Base-by-base conservation (phyloP, 2,888 invertebrate genomes). In the Polydrusus cervinus region DNA sequence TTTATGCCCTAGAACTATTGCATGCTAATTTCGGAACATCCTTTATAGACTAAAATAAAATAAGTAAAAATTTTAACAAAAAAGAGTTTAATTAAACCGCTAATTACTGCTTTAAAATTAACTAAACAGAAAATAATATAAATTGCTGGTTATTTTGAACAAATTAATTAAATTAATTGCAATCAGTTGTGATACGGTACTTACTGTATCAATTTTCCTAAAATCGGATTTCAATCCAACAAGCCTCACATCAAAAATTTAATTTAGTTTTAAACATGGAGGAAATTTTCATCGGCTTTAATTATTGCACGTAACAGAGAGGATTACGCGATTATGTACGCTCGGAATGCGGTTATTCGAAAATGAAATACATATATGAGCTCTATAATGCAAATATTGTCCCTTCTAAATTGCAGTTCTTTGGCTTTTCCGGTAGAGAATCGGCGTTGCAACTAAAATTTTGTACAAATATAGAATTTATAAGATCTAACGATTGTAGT, bases 321-420 rank as follows among this genome's bases (percentile, higher is more conserved):
- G 53, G 53, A 67, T 67, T 53, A 20, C 13, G 13, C 14, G 55
- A 30, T 55, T 67, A 67, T 20, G 30, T 38, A 38, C 40, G 67
- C 55, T n/a, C 38, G 67, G 67, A 67, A 67, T 51, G 67, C 13
- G 51, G 67, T 67, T 67, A 55, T 55, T 67, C 40, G 55, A 67
- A 67, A 55, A 67, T 40, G 55, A 67, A 67, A 55, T 55, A n/a
- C 34, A 14, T 14, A 34, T 34, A 34, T 20, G 20, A 9, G 14
- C 34, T 34, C n/a, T 34, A 55, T 8, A n/a, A 55, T 0, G 14
- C 55, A 34, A 55, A 34, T 55, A 55, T 55, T 55, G 55, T 55
- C 51, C 18, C 9, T 51, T 18, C 16, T 11, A 14, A 20, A 51
- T 51, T 51, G 20, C 16, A 20, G 10, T 51, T 51, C 11, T 6